phyloP scores from a whole-genome alignment of 35 echinoderm and acorn worm genomes.

The Ptychodera flava region DNA sequence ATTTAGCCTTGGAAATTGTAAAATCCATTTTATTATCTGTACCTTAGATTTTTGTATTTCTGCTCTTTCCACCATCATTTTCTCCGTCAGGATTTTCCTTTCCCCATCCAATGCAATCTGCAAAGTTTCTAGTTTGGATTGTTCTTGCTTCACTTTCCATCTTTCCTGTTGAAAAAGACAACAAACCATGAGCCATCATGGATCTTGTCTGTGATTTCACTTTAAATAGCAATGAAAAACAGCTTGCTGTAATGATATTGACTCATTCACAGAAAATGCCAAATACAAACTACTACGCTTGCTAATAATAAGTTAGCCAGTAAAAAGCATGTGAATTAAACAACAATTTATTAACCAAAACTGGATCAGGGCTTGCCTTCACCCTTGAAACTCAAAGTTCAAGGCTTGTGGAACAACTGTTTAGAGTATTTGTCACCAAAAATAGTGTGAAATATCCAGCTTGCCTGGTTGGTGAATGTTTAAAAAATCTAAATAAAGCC shows the following conservation, averaged over 20 bases:
- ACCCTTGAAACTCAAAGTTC: too few relatives aligned
- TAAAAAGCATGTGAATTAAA: background rate
- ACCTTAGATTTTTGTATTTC: constrained; percentile 79
- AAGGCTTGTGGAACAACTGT: too few relatives aligned
- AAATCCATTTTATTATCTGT: background rate
- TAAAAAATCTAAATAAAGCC: too few relatives aligned
- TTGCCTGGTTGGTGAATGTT: too few relatives aligned
- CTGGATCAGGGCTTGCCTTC: too few relatives aligned
- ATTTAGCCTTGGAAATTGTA: too few relatives aligned
- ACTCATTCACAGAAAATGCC: background rate
- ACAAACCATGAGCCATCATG: background rate
- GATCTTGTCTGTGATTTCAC: background rate
- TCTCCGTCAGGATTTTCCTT: constrained; percentile 58
- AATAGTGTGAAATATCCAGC: too few relatives aligned
- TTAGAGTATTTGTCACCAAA: too few relatives aligned
- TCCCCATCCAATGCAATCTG: constrained; percentile 77
- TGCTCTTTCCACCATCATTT: constrained; percentile 48
- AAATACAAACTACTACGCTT: background rate
- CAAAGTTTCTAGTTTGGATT: constrained; percentile 69
- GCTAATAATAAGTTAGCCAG: background rate
- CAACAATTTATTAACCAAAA: background rate
- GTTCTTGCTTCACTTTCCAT: constrained; percentile 86
- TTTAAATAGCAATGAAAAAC: background rate
- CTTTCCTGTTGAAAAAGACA: constrained; percentile 48
- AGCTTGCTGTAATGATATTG: background rate